phyloP scores from a whole-genome alignment of 53 echinoderm and acorn worm species.

The Temnopleurus reevesii region DNA sequence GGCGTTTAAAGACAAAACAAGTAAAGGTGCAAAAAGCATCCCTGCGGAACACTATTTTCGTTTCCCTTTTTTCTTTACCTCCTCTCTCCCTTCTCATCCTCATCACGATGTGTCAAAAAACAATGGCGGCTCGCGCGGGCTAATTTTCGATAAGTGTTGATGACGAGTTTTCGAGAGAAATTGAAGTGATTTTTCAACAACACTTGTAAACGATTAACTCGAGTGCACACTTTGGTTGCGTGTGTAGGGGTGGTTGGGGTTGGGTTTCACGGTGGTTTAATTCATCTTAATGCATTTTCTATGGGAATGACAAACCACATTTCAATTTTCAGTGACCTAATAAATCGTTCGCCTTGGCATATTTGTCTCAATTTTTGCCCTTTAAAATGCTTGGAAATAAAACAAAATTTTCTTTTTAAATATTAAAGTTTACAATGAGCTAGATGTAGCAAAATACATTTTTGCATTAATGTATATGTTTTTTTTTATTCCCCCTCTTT shows the following conservation, averaged over 20 bases:
- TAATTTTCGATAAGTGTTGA: constrained; percentile 19
- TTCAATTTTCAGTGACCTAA: constrained; percentile 7
- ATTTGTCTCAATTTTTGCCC: neutral
- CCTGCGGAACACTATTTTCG: neutral
- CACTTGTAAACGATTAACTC: constrained; percentile 41
- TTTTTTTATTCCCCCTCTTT: too few relatives aligned
- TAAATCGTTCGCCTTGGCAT: neutral
- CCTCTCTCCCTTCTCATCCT: neutral
- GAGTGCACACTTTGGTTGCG: neutral
- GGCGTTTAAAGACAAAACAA: constrained; percentile 1
- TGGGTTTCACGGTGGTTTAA: constrained; percentile 19
- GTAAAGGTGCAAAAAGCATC: neutral
- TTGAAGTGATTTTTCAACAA: constrained; percentile 41
- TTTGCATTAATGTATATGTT: too few relatives aligned
- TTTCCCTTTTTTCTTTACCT: neutral
- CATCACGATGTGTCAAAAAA: constrained; percentile 13
- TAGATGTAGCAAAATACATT: too few relatives aligned
- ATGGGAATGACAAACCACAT: neutral
- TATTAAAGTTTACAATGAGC: too few relatives aligned
- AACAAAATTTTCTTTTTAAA: too few relatives aligned
- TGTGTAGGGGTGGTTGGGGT: constrained; percentile 15
- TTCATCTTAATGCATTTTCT: constrained; percentile 21
- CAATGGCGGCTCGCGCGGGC: neutral
- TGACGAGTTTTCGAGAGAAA: constrained; percentile 13
- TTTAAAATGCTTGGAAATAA: too few relatives aligned